Conservation (phyloP, 2,113 vertebrate genomes). For the Dunckerocampus dactyliophorus region DNA sequence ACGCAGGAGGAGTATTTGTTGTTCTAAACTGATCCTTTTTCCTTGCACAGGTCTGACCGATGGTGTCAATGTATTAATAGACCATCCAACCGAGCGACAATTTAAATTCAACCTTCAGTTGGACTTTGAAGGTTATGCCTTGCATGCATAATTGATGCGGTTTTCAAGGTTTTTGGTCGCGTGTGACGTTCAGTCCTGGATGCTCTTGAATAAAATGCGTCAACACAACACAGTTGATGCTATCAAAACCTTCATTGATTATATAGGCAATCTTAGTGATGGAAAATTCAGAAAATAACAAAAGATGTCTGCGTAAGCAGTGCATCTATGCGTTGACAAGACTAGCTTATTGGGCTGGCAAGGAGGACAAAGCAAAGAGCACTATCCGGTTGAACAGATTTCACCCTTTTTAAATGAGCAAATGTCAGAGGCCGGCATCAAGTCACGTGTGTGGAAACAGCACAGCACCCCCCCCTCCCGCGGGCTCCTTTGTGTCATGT, state of each 20-base stretch:
- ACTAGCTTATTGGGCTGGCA: slow-evolving; percentile 5
- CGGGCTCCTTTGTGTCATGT: slow-evolving; percentile 48
- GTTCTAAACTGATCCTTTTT: not conserved
- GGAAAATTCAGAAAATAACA: too few relatives aligned
- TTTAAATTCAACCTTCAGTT: slow-evolving; percentile 5
- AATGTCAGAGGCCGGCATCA: slow-evolving; percentile 49
- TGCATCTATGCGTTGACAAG: too few relatives aligned
- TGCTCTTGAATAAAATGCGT: not conserved
- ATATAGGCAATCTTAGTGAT: too few relatives aligned
- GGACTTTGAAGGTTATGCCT: slow-evolving; percentile 6
- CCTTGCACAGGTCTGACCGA: not conserved
- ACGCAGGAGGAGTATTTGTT: not conserved
- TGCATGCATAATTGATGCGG: slow-evolving; percentile 12
- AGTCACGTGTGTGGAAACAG: slow-evolving; percentile 36
- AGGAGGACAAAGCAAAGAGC: slow-evolving; percentile 16
- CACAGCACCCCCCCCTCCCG: slow-evolving; percentile 16
- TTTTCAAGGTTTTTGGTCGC: slow-evolving; percentile 9
- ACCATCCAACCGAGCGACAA: not conserved
- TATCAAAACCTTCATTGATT: too few relatives aligned
- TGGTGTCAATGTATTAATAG: not conserved
- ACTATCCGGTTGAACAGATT: slow-evolving; percentile 29
- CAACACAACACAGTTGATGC: too few relatives aligned
- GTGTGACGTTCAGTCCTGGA: slow-evolving; percentile 1
- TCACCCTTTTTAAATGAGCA: slow-evolving; percentile 43
- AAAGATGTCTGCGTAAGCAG: too few relatives aligned